phyloP scores from a whole-genome alignment of 2,888 invertebrate species.

The Automeris io region DNA sequence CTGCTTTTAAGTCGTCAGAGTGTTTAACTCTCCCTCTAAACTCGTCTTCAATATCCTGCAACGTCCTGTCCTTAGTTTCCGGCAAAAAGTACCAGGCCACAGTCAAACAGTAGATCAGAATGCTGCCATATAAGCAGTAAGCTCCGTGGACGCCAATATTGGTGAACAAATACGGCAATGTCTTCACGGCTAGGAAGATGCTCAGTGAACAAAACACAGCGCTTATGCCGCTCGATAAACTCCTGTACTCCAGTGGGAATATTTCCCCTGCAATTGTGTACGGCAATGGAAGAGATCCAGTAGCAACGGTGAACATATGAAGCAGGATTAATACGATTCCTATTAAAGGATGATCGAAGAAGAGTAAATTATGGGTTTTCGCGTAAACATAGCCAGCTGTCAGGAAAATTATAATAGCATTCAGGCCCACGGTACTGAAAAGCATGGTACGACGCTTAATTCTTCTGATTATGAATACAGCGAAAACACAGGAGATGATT shows the following conservation, averaged over 20 bases:
- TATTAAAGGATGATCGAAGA: slow-evolving; percentile 11
- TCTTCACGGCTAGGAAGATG: slow-evolving; percentile 74
- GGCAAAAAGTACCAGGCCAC: slow-evolving; percentile 75
- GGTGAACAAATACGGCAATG: slow-evolving; percentile 60
- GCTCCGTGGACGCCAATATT: slow-evolving; percentile 58
- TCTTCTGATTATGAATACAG: slow-evolving; percentile 14
- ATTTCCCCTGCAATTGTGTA: slow-evolving; percentile 74
- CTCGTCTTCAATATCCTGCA: slow-evolving; percentile 79
- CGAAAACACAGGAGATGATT: slow-evolving; percentile 9
- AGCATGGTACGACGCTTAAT: slow-evolving; percentile 14
- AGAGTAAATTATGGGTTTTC: slow-evolving; percentile 7
- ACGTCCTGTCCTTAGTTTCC: slow-evolving; percentile 80
- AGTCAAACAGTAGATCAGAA: slow-evolving; percentile 33
- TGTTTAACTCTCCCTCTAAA: slow-evolving; percentile 39
- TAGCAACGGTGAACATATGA: slow-evolving; percentile 17
- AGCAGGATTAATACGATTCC: slow-evolving; percentile 14
- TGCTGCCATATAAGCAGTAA: slow-evolving; percentile 68
- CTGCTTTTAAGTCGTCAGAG: slow-evolving; percentile 24
- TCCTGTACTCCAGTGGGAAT: slow-evolving; percentile 69
- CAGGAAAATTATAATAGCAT: slow-evolving; percentile 7
- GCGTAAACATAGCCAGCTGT: slow-evolving; percentile 14
- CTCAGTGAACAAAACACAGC: slow-evolving; percentile 68
- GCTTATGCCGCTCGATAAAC: slow-evolving; percentile 73
- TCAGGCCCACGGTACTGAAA: slow-evolving; percentile 9
- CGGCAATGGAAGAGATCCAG: slow-evolving; percentile 16